Percentiles rank a stretch among this genome's conserved stretches.
phyloP scores from a whole-genome alignment of 2,888 invertebrate species.

The Melanotus villosus region DNA sequence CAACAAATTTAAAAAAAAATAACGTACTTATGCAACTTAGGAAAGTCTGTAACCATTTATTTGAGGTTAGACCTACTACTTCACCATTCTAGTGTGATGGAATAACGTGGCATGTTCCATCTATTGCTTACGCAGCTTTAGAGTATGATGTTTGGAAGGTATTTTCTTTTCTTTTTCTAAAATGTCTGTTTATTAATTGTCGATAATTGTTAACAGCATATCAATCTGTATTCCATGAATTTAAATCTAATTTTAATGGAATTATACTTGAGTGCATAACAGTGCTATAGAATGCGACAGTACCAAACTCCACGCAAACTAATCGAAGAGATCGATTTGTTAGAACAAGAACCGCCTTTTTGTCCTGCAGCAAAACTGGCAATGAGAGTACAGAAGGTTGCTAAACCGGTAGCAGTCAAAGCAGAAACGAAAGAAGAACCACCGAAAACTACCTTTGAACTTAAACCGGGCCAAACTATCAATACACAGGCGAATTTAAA shows the following conservation, averaged over 20 bases:
- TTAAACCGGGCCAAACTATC: slow-evolving; percentile 31
- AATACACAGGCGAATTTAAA: slow-evolving; percentile 55
- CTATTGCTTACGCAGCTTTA: slow-evolving; percentile 78
- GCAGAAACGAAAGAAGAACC: not conserved
- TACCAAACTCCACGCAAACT: slow-evolving; percentile 80
- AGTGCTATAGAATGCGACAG: slow-evolving; percentile 86
- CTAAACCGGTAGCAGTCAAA: slow-evolving; percentile 47
- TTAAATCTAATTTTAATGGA: slow-evolving; percentile 78
- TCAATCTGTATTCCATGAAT: slow-evolving; percentile 77
- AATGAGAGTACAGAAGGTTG: slow-evolving; percentile 57
- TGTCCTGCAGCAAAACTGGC: slow-evolving; percentile 72
- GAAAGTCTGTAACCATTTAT: slow-evolving; percentile 98
- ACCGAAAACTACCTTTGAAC: not conserved
- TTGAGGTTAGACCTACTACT: slow-evolving; percentile 94
- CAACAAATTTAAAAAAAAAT: no score
- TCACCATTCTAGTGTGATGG: slow-evolving; percentile 94
- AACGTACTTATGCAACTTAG: slow-evolving; percentile 96
- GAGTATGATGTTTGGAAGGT: slow-evolving; percentile 85
- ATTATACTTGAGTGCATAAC: slow-evolving; percentile 81
- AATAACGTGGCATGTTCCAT: slow-evolving; percentile 79
- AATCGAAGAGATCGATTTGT: slow-evolving; percentile 70
- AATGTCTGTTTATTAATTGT: no score
- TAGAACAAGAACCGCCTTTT: slow-evolving; percentile 74
- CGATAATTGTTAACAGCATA: slow-evolving; percentile 71
- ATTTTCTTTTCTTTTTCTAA: no score